Conservation (phyloP, 2,113 vertebrate genomes). For the Monopterus albus region DNA sequence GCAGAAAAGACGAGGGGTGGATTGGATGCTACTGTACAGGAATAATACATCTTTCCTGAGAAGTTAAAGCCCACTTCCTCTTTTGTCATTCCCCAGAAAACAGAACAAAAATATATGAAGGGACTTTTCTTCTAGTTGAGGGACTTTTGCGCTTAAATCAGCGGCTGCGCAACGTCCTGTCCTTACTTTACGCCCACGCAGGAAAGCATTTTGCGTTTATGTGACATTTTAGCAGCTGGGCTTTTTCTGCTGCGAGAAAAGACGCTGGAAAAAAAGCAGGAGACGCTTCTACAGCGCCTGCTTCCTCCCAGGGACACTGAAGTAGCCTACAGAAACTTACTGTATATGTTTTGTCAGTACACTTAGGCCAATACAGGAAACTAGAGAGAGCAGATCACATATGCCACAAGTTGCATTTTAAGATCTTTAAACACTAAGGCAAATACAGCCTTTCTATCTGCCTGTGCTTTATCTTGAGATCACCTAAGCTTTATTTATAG, state of each 20-base stretch:
- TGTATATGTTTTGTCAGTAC: background rate
- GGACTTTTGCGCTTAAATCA: slow-evolving; percentile 6
- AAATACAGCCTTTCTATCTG: too few species aligned
- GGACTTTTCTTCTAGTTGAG: background rate
- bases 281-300: slow-evolving; percentile 10
- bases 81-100: background rate
- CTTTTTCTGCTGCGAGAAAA: slow-evolving; percentile 27
- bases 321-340: background rate
- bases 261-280: slow-evolving; percentile 33
- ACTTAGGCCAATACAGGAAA: too few species aligned
- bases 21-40: background rate
- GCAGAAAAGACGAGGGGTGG: slow-evolving; percentile 33
- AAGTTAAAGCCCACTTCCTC: background rate
- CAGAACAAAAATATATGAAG: background rate
- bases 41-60: background rate
- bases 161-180: slow-evolving; percentile 33
- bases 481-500: too few species aligned
- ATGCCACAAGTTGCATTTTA: too few species aligned
- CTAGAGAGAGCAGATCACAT: too few species aligned
- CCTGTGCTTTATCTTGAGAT: too few species aligned
- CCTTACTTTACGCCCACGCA: slow-evolving; percentile 62
- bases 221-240: slow-evolving; percentile 59
- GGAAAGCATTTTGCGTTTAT: slow-evolving; percentile 76
- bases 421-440: too few species aligned
- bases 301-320: background rate